These are phyloP conservation scores for Perdita meconis DNA, from an alignment of 2,888 invertebrate species.

Conservation along the genomic window DNA sequence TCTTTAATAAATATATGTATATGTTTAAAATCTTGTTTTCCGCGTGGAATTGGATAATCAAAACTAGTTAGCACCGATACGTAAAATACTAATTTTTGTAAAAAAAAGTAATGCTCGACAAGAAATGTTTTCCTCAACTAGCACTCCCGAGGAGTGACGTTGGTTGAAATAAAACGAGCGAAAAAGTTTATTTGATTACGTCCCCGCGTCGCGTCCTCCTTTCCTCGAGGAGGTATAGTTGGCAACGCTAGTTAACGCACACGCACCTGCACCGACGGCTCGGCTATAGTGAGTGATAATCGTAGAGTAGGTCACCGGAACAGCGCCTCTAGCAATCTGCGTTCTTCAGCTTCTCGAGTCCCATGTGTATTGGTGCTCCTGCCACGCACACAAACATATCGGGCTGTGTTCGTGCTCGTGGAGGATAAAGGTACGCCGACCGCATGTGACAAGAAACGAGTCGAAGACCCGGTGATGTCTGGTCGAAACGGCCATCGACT, in stretches of 20 bases:
- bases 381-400: neutral
- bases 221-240: slow-evolving; percentile 65
- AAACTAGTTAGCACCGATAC: too few species aligned
- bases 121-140: neutral
- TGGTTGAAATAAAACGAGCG: slow-evolving; percentile 42
- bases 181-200: slow-evolving; percentile 67
- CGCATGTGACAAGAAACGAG: slow-evolving; percentile 58
- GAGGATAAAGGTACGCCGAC: slow-evolving; percentile 46
- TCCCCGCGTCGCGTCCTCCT: slow-evolving; percentile 64
- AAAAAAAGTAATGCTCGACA: neutral
- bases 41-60: too few species aligned
- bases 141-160: slow-evolving; percentile 18
- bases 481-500: slow-evolving; percentile 35
- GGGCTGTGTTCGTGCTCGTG: neutral
- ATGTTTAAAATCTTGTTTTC: too few species aligned
- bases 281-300: slow-evolving; percentile 79
- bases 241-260: slow-evolving; percentile 70
- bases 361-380: slow-evolving; percentile 9
- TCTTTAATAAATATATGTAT: too few species aligned
- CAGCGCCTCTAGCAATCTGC: slow-evolving; percentile 83
- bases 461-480: slow-evolving; percentile 37
- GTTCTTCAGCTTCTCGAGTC: slow-evolving; percentile 73
- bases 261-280: slow-evolving; percentile 72
- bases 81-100: too few species aligned
- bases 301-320: slow-evolving; percentile 84